Conservation (phyloP, 1,140 invertebrate species). For the Zaprionus kolodkinae region DNA sequence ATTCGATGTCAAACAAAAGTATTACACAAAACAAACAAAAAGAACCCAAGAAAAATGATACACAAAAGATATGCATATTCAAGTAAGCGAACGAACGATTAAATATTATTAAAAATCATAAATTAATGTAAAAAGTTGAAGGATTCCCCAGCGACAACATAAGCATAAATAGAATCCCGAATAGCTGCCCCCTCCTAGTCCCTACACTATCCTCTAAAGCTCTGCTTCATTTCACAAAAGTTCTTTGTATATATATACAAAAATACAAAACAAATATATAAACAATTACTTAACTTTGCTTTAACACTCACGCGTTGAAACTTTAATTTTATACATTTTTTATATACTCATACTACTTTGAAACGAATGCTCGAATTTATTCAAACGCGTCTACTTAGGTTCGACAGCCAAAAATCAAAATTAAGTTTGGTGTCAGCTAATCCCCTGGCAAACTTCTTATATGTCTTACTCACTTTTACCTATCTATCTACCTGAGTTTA, state of each 20-base stretch:
- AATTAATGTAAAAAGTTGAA: slow-evolving; percentile 73
- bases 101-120: slow-evolving; percentile 53
- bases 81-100: slow-evolving; percentile 50
- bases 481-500: slow-evolving; percentile 11
- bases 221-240: slow-evolving; percentile 59
- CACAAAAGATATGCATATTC: slow-evolving; percentile 52
- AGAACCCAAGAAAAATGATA: slow-evolving; percentile 23
- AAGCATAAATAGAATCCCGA: slow-evolving; percentile 32
- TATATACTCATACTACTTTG: slow-evolving; percentile 36
- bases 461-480: slow-evolving; percentile 1
- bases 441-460: slow-evolving; percentile 25
- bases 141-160: slow-evolving; percentile 24
- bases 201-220: slow-evolving; percentile 22
- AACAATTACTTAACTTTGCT: slow-evolving; percentile 50
- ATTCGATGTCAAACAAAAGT: slow-evolving; percentile 65
- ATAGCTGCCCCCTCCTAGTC: slow-evolving; percentile 15
- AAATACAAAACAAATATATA: slow-evolving; percentile 28
- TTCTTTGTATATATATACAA: slow-evolving; percentile 67
- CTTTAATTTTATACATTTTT: slow-evolving; percentile 25
- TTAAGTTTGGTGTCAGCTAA: slow-evolving; percentile 30
- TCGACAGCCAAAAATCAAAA: slow-evolving; percentile 72
- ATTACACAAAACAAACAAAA: slow-evolving; percentile 53
- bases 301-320: slow-evolving; percentile 47
- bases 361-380: slow-evolving; percentile 66
- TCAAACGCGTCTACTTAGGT: slow-evolving; percentile 48